A percentile compares a stretch with the other conserved stretches of the same genome.
Conservation (phyloP, 2,888 invertebrate genomes). For the Lissocephala sabroskyi region DNA sequence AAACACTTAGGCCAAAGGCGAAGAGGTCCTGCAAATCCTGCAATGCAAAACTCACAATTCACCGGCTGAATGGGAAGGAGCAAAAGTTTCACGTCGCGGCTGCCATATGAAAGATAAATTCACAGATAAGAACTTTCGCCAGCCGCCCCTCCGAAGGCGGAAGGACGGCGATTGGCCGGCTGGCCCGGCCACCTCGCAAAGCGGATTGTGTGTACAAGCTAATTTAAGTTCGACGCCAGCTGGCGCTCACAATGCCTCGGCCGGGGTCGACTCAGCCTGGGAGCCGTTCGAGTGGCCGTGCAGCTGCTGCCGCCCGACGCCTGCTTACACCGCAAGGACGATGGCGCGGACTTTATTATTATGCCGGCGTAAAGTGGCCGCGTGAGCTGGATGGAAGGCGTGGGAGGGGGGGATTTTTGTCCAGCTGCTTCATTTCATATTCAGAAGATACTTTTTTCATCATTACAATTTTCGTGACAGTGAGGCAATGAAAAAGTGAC, state of each 20-base stretch:
- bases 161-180: background rate
- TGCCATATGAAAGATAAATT: slow-evolving; percentile 62
- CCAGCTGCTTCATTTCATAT: slow-evolving; percentile 66
- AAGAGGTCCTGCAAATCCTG: slow-evolving; percentile 21
- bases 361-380: slow-evolving; percentile 42
- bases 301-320: slow-evolving; percentile 41
- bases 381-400: slow-evolving; percentile 10
- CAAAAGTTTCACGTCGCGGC: slow-evolving; percentile 35
- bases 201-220: slow-evolving; percentile 58
- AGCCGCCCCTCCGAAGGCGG: too few relatives aligned
- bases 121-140: slow-evolving; percentile 53
- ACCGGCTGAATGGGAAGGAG: background rate
- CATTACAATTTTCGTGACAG: slow-evolving; percentile 36
- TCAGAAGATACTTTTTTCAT: slow-evolving; percentile 47
- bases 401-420: slow-evolving; percentile 36
- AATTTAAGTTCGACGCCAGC: slow-evolving; percentile 64
- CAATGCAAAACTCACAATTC: background rate
- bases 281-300: slow-evolving; percentile 6
- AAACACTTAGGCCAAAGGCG: slow-evolving; percentile 39
- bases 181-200: slow-evolving; percentile 38
- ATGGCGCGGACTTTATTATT: slow-evolving; percentile 64
- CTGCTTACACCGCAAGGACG: slow-evolving; percentile 26
- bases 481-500: slow-evolving; percentile 30
- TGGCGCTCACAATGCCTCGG: slow-evolving; percentile 35
- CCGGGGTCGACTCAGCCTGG: slow-evolving; percentile 4